A percentile compares a stretch with the other conserved stretches of the same genome.
phyloP scores from a whole-genome alignment of 2,888 invertebrate species.

The Volucella bombylans region DNA sequence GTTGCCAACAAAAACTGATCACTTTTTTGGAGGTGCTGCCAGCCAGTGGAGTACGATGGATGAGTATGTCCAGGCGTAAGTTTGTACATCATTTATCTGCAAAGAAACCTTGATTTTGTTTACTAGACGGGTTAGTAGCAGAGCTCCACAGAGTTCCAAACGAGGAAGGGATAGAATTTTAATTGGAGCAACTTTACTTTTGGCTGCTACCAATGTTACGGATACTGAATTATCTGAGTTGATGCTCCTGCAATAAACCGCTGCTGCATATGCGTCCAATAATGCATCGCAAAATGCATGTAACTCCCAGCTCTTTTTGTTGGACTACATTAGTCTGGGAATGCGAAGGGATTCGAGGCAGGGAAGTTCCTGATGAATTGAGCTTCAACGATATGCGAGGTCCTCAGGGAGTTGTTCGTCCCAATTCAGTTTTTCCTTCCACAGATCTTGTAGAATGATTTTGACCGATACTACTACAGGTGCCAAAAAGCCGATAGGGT shows the following conservation, averaged over 20 bases:
- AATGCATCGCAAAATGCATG: conserved; percentile 65
- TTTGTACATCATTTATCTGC: background rate
- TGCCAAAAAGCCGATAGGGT: too few relatives aligned
- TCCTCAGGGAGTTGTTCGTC: too few relatives aligned
- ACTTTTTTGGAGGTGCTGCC: conserved; percentile 15
- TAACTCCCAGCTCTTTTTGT: conserved; percentile 38
- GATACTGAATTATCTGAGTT: conserved; percentile 14
- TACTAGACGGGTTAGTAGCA: conserved; percentile 38
- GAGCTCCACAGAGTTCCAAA: conserved; percentile 53
- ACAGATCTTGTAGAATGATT: too few relatives aligned
- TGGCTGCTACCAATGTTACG: conserved; percentile 27
- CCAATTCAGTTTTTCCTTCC: too few relatives aligned
- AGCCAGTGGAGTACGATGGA: conserved; percentile 18
- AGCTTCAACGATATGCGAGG: conserved; percentile 7
- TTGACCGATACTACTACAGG: too few relatives aligned
- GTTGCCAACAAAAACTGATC: conserved; percentile 34
- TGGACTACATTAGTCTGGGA: conserved; percentile 21
- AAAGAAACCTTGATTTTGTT: conserved; percentile 36
- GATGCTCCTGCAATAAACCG: conserved; percentile 23
- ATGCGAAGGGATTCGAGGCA: conserved; percentile 12
- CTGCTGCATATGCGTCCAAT: conserved; percentile 53
- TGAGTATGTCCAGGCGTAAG: background rate
- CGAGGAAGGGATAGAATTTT: conserved; percentile 53
- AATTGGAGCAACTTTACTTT: conserved; percentile 49
- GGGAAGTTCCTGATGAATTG: conserved; percentile 12